Conservation (phyloP, 2,113 vertebrate genomes). For the Coryphaenoides rupestris region DNA sequence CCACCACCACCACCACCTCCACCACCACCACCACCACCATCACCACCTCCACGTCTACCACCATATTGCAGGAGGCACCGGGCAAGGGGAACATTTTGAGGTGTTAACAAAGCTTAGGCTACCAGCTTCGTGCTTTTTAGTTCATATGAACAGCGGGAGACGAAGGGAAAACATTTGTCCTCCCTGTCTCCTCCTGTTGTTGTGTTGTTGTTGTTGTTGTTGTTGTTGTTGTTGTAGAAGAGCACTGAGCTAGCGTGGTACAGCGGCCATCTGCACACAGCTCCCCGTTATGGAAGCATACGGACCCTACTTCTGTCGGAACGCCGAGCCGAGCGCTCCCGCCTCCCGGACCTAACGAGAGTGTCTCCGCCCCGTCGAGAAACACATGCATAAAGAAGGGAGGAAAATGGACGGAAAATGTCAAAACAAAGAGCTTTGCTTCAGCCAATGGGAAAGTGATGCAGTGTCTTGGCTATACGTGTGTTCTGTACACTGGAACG, state of each 20-base stretch:
- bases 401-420: no score
- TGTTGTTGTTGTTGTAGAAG: no score
- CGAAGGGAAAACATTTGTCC: constrained; percentile 35
- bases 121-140: constrained; percentile 3
- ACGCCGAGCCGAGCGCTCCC: constrained; percentile 48
- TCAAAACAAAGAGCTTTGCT: no score
- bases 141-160: background rate
- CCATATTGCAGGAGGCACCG: background rate
- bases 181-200: no score
- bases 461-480: no score
- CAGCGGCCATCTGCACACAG: constrained; percentile 17
- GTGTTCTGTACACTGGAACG: no score
- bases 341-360: constrained; percentile 29
- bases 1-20: no score
- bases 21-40: no score
- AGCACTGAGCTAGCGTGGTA: constrained; percentile 26
- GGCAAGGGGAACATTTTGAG: background rate
- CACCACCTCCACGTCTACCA: background rate
- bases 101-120: background rate
- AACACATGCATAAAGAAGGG: no score
- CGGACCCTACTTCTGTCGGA: constrained; percentile 10
- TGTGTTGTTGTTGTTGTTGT: no score
- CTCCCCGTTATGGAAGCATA: constrained; percentile 27
- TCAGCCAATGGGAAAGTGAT: no score
- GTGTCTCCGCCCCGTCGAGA: constrained; percentile 32